These are phyloP conservation scores for Threskiornis aethiopicus DNA, from an alignment of 2,797 vertebrate genomes.

Conservation along the genomic window DNA sequence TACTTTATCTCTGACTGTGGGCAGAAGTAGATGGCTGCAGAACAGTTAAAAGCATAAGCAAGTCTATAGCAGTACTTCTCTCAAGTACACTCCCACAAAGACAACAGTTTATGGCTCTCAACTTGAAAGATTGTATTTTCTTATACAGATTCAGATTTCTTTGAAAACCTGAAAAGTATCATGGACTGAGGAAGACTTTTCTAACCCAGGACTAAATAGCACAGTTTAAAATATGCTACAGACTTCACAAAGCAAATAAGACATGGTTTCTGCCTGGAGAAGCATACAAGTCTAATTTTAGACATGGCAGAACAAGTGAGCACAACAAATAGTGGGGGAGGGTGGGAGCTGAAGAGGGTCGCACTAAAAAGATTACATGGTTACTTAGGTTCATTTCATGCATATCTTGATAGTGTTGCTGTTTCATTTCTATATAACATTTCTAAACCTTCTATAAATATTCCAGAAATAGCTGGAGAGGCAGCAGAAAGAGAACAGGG, in stretches of 20 bases:
- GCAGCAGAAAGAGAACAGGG: not conserved
- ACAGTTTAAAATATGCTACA: not conserved
- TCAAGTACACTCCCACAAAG: not conserved
- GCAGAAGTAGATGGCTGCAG: not conserved
- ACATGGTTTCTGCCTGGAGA: not conserved
- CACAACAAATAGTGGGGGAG: not conserved
- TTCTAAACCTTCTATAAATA: not conserved
- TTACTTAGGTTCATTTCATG: not conserved
- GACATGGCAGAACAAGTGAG: not conserved
- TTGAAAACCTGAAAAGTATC: not conserved
- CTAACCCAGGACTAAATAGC: not conserved
- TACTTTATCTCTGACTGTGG: not conserved
- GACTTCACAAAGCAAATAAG: not conserved
- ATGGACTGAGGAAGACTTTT: not conserved
- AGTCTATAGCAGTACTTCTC: not conserved
- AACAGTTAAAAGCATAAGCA: not conserved
- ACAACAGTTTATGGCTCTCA: not conserved
- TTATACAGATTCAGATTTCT: not conserved
- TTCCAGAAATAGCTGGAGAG: not conserved
- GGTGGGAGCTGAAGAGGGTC: not conserved
- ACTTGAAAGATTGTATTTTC: not conserved
- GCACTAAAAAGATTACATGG: not conserved
- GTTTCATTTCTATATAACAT: not conserved
- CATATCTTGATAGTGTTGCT: not conserved
- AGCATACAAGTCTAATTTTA: conserved; percentile 1